Percentiles rank a stretch among this genome's conserved stretches.
phyloP scores from a whole-genome alignment of 2,888 invertebrate genomes.

The Aricia artaxerxes region DNA sequence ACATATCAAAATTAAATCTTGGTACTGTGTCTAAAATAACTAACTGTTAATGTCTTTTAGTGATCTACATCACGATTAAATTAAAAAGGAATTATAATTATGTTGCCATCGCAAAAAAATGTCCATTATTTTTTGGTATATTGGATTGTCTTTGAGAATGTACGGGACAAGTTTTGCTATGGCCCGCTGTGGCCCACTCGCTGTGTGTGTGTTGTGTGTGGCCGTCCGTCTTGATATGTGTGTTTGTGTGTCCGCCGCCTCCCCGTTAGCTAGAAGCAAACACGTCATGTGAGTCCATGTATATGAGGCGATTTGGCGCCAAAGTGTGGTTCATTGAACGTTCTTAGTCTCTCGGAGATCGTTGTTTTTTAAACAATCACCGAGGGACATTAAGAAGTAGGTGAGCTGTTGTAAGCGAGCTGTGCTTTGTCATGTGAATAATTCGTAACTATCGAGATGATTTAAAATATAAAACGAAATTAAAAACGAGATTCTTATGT shows the following conservation, averaged over 20 bases:
- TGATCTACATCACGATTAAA: conserved; percentile 74
- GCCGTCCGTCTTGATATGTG: conserved; percentile 78
- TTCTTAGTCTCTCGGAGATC: background rate
- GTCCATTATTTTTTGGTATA: conserved; percentile 31
- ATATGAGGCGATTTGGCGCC: conserved; percentile 42
- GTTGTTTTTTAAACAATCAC: background rate
- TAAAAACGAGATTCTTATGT: background rate
- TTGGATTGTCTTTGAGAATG: conserved; percentile 35
- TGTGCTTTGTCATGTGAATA: background rate
- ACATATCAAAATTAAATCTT: conserved; percentile 46
- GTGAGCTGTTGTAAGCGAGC: background rate
- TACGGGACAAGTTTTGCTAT: conserved; percentile 47
- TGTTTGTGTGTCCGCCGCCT: conserved; percentile 71
- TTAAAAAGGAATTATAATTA: conserved; percentile 71
- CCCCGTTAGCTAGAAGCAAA: conserved; percentile 79
- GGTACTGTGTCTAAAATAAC: conserved; percentile 71
- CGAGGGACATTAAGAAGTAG: background rate
- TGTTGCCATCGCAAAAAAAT: conserved; percentile 63
- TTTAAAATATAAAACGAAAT: background rate
- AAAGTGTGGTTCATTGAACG: conserved; percentile 36
- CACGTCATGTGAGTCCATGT: conserved; percentile 69
- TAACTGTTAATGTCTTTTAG: conserved; percentile 79
- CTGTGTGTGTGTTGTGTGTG: conserved; percentile 71
- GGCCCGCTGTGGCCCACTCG: conserved; percentile 60
- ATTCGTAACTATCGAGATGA: background rate